These are phyloP conservation scores for Boloria selene DNA, from an alignment of 2,888 invertebrate species.

Conservation along the genomic window DNA sequence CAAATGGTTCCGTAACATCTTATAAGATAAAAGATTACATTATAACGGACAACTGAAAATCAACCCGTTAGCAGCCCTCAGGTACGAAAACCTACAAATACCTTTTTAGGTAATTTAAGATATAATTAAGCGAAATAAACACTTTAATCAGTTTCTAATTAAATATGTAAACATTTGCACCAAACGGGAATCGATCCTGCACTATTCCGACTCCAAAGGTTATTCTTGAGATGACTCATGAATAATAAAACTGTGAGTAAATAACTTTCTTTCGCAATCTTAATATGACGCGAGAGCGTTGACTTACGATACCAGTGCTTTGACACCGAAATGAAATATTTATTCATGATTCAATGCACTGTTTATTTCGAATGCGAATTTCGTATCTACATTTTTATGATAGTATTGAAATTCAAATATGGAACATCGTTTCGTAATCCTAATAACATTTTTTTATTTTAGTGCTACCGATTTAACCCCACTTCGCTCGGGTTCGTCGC, in stretches of 20 bases:
- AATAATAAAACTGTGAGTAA: constrained; percentile 50
- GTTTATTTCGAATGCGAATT: constrained; percentile 9
- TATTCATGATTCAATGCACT: constrained; percentile 16
- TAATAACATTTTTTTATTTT: neutral
- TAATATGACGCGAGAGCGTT: constrained; percentile 52
- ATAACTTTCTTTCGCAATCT: constrained; percentile 52
- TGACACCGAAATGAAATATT: constrained; percentile 46
- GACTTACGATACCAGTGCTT: constrained; percentile 59
- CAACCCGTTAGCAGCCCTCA: too few species aligned
- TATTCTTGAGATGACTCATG: constrained; percentile 31
- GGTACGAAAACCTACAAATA: too few species aligned
- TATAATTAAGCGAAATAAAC: too few species aligned
- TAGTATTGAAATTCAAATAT: neutral
- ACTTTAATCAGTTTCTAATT: too few species aligned
- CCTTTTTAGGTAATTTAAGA: too few species aligned
- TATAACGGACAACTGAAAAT: too few species aligned
- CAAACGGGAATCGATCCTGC: neutral
- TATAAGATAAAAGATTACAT: too few species aligned
- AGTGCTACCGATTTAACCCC: too few species aligned
- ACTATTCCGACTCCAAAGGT: neutral
- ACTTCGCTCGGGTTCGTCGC: too few species aligned
- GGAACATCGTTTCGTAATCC: neutral
- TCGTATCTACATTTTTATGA: neutral
- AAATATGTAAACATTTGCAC: too few species aligned
- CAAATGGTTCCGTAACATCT: too few species aligned